Conservation (phyloP, 2,888 invertebrate species). For the Galerucella nymphaeae region DNA sequence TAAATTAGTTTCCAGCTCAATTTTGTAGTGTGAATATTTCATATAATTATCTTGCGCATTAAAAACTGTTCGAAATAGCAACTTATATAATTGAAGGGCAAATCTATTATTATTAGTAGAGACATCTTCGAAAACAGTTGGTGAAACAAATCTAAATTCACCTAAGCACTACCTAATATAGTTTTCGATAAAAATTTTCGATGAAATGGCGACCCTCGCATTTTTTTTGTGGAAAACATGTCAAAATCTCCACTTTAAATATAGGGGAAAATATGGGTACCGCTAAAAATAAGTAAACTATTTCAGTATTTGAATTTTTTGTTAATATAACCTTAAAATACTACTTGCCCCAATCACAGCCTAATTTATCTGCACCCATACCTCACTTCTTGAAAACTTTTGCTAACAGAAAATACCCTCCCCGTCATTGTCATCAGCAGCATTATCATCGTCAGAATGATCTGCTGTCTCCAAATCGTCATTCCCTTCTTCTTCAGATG, state of each 20-base stretch:
- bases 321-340: not conserved
- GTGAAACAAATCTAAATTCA: not conserved
- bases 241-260: not conserved
- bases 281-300: not conserved
- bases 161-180: not conserved
- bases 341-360: not conserved
- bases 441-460: not conserved
- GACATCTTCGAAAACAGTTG: not conserved
- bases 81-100: not conserved
- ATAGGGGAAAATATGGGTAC: not conserved
- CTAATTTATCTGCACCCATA: not conserved
- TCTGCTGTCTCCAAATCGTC: too few relatives aligned
- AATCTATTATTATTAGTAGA: too few relatives aligned
- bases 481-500: not conserved
- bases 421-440: not conserved
- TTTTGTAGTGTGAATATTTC: not conserved
- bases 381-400: slow-evolving; percentile 1
- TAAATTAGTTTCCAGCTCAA: not conserved
- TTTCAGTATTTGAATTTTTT: not conserved
- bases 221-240: not conserved
- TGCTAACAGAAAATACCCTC: not conserved
- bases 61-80: not conserved
- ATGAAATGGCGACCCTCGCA: not conserved
- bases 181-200: not conserved
- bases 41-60: not conserved